Evolutionary conservation across 2,888 invertebrate species (phyloP), one percentile per base, ranked within the genome.

Genomic region (Apeira syringaria): DNA sequence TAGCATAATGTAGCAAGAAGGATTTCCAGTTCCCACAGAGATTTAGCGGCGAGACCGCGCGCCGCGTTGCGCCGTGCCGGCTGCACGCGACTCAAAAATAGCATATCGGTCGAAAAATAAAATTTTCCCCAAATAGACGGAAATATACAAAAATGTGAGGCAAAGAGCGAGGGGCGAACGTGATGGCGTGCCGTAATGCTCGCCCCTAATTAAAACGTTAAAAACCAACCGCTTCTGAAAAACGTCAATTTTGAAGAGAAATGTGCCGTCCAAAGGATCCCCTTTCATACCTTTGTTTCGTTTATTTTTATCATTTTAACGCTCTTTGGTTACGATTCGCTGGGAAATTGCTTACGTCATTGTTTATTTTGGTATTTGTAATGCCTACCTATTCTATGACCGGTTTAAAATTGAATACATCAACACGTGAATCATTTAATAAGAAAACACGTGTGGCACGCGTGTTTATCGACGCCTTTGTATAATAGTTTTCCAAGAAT

Each of bases 121-220:
- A 84, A 82, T 60, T 87, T 88, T 88, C 85, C 87, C 86, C 79
- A 88, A 88, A 88, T 87, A 88, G 89, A 89, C 87, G 62, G 84
- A 86, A 88, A 89, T 86, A 87, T 84, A 88, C 88, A 88, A 88
- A 89, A 87, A 87, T 88, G 86, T 86, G 80, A 81, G 67, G 61
- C 81, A 74, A 79, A 77, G 80, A 79, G 82, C 83, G 86, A 85
- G 87, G 88, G 89, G 86, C 83, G 85, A 82, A 75, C 83, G 85
- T 79, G 85, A 78, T 77, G 82, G 84, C 86, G 83, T 75, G 81
- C 81, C 82, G 86, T 89, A 89, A 89, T 89, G 87, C 78, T 86
- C 86, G 87, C 87, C 88, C 87, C 89, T 89, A 88, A 89, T 89
- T 88, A 88, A 89, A 88, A 88, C 82, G 88, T 88, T 89, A 88